phyloP scores from a whole-genome alignment of 2,113 vertebrate species.

The Pelusios castaneus region DNA sequence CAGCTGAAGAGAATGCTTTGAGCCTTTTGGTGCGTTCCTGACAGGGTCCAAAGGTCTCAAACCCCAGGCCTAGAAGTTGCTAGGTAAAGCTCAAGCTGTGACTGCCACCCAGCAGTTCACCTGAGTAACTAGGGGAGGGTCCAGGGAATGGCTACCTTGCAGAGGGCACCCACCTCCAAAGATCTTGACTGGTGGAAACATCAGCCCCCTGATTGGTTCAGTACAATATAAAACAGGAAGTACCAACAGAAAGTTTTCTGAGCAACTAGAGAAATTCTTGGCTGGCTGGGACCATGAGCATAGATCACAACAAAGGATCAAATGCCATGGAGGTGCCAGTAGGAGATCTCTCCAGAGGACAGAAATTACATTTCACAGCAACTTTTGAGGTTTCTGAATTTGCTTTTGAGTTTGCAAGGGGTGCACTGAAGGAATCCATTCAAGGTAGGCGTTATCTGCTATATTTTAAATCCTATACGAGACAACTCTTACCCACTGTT shows the following conservation, averaged over 20 bases:
- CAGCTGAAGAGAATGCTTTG: background rate
- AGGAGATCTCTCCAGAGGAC: background rate
- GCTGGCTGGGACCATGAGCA: background rate
- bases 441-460: accelerated
- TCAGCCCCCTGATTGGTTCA: background rate
- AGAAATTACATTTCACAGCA: background rate
- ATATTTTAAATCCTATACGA: accelerated
- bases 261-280: background rate
- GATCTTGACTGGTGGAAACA: background rate
- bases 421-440: background rate
- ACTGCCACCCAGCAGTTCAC: background rate
- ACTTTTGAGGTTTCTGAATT: background rate
- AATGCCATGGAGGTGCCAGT: background rate
- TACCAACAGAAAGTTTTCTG: background rate
- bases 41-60: background rate
- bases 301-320: background rate
- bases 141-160: background rate
- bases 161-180: background rate
- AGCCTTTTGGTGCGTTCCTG: background rate
- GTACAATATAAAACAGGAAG: background rate
- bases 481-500: no score
- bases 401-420: background rate
- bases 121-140: background rate
- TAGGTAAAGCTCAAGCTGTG: background rate
- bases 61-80: background rate